A percentile compares a stretch with the other conserved stretches of the same genome.
These are phyloP conservation scores for Discoglossus pictus DNA, from an alignment of 2,797 vertebrate species.

Conservation along the genomic window DNA sequence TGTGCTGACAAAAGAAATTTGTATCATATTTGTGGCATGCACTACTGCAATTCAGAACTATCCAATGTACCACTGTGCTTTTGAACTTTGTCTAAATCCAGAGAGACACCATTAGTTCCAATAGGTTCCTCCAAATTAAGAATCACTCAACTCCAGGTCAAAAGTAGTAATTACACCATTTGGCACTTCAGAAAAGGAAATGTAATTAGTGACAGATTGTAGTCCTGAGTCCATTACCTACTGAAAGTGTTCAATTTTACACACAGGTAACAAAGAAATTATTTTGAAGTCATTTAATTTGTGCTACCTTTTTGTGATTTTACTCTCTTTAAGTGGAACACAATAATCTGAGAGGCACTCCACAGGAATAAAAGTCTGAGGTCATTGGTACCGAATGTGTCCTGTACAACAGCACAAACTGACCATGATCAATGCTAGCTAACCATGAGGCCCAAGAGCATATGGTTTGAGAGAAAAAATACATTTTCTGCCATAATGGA, in stretches of 20 bases:
- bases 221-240: too few species aligned
- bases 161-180: constrained; percentile 31
- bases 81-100: constrained; percentile 20
- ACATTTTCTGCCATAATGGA: constrained; percentile 23
- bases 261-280: too few species aligned
- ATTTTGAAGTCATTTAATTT: neutral
- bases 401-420: constrained; percentile 21
- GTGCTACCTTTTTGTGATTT: neutral
- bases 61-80: constrained; percentile 10
- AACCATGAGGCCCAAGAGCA: neutral
- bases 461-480: constrained; percentile 18
- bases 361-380: neutral
- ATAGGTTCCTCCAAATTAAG: neutral
- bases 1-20: too few species aligned
- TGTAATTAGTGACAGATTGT: neutral
- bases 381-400: neutral
- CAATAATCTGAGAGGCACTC: neutral
- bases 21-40: constrained; percentile 8
- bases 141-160: constrained; percentile 8
- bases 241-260: too few species aligned
- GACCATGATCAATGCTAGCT: constrained; percentile 36
- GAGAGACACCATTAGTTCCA: neutral
- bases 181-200: constrained; percentile 17
- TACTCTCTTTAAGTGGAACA: constrained; percentile 4
- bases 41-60: constrained; percentile 15